phyloP scores from a whole-genome alignment of 1,140 invertebrate species.

The Chrysopa pallens region DNA sequence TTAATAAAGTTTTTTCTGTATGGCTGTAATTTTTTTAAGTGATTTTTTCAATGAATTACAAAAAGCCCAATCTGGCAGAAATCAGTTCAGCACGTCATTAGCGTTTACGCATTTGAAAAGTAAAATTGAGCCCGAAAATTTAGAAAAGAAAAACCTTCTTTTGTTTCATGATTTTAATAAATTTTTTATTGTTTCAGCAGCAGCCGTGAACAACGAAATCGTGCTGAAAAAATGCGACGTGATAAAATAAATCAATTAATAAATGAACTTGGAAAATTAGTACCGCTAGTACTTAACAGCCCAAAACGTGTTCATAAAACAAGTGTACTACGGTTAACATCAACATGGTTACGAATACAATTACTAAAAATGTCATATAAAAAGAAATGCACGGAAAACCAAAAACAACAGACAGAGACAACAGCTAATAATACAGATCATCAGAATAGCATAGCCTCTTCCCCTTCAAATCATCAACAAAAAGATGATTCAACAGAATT shows the following conservation, averaged over 20 bases:
- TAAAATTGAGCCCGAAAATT: no score
- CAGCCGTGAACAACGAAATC: conserved; percentile 57
- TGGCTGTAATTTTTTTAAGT: no score
- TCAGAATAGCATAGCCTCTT: neutral
- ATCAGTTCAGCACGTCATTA: no score
- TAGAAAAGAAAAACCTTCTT: no score
- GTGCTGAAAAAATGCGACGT: conserved; percentile 73
- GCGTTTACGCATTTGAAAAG: no score
- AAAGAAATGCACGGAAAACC: no score
- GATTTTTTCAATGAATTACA: no score
- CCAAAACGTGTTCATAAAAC: conserved; percentile 76
- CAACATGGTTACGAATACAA: conserved; percentile 47
- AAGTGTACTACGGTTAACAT: conserved; percentile 64
- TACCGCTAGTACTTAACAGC: conserved; percentile 64
- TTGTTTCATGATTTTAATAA: neutral
- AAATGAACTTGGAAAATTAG: conserved; percentile 55
- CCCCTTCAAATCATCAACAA: neutral
- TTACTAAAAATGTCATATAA: no score
- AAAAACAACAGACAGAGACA: no score
- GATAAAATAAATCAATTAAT: conserved; percentile 82
- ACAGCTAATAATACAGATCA: neutral
- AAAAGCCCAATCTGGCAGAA: no score
- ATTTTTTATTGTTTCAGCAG: conserved; percentile 35
- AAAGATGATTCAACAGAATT: no score
- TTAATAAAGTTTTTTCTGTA: no score